Conservation (phyloP, 2,113 vertebrate genomes). For the Oreochromis niloticus region DNA sequence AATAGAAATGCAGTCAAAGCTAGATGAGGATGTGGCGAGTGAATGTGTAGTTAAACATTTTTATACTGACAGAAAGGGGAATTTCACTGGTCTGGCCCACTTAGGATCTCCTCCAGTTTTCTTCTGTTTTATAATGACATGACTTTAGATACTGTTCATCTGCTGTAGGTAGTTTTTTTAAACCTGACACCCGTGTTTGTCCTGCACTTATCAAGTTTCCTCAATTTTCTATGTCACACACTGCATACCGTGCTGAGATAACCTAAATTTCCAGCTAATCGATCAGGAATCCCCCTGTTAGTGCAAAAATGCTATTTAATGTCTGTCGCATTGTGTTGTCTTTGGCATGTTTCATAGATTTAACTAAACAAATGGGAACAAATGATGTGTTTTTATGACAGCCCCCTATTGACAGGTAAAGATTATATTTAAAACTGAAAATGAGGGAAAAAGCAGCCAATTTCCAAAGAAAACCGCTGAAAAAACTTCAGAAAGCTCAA, state of each 20-base stretch:
- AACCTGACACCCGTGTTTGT: not conserved
- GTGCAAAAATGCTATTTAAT: not conserved
- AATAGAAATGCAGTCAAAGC: not conserved
- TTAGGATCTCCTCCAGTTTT: not conserved
- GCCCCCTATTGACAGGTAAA: not conserved
- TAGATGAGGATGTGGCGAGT: not conserved
- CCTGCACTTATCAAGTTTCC: not conserved
- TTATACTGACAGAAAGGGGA: not conserved
- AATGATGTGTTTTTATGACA: fast-evolving
- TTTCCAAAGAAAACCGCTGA: not conserved
- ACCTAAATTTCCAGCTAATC: too few species aligned
- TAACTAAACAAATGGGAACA: not conserved
- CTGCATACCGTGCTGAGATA: not conserved
- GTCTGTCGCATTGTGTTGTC: too few species aligned
- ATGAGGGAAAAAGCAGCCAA: not conserved
- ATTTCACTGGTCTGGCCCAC: not conserved
- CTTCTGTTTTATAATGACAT: not conserved
- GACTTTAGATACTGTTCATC: not conserved
- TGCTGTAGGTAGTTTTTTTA: not conserved
- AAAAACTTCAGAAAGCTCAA: not conserved
- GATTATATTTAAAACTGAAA: not conserved
- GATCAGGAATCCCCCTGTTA: too few species aligned
- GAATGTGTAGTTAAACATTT: not conserved
- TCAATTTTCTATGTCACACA: not conserved
- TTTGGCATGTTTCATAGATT: not conserved